These are phyloP conservation scores for Rhorus exstirpatorius DNA, from an alignment of 2,888 invertebrate species.

Conservation along the genomic window DNA sequence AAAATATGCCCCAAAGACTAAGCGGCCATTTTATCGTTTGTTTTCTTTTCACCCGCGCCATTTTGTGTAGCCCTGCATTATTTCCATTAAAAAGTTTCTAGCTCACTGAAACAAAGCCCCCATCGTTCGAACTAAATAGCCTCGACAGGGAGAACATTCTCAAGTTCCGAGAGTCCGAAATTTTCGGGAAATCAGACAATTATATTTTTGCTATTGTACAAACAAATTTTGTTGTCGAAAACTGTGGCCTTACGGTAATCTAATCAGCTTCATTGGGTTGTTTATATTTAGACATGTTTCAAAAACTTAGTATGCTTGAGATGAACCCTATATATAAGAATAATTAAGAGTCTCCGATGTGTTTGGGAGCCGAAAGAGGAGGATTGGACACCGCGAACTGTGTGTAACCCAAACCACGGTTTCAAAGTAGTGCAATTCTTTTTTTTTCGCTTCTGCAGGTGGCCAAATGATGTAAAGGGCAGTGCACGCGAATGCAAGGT, in stretches of 20 bases:
- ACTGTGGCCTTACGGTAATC: too few species aligned
- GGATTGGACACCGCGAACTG: neutral
- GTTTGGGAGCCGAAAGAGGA: neutral
- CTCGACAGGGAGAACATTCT: too few species aligned
- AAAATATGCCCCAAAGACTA: conserved; percentile 5
- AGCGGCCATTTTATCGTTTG: neutral
- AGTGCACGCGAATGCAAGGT: conserved; percentile 20
- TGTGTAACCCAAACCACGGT: conserved; percentile 55
- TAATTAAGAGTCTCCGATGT: conserved; percentile 29
- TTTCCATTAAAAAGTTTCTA: too few species aligned
- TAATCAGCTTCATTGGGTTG: too few species aligned
- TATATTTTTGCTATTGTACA: too few species aligned
- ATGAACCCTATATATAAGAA: conserved; percentile 3
- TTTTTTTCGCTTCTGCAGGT: conserved; percentile 32
- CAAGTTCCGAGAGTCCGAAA: too few species aligned
- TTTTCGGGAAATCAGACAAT: too few species aligned
- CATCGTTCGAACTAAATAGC: too few species aligned
- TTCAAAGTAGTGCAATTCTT: conserved; percentile 27
- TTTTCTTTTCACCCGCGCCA: neutral
- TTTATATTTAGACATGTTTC: too few species aligned
- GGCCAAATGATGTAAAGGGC: conserved; percentile 38
- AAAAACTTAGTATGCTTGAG: conserved; percentile 1
- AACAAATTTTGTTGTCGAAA: too few species aligned
- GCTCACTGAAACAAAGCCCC: too few species aligned
- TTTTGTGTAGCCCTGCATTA: too few species aligned